phyloP scores from a whole-genome alignment of 2,113 vertebrate genomes.

The Hippocampus mohnikei region DNA sequence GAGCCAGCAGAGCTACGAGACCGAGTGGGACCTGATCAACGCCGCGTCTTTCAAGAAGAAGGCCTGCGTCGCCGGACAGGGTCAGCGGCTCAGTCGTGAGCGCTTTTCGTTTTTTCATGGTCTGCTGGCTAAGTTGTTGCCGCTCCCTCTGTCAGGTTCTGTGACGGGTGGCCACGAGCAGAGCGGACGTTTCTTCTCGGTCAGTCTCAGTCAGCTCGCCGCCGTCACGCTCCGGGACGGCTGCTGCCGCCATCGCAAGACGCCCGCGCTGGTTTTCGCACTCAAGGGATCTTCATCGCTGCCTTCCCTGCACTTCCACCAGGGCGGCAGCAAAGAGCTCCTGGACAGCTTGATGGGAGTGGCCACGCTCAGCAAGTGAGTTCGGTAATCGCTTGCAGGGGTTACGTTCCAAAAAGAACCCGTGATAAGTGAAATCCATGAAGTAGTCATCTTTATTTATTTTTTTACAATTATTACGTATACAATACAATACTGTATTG shows the following conservation, averaged over 20 bases:
- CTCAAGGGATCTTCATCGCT: slow-evolving; percentile 81
- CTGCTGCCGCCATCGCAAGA: slow-evolving; percentile 72
- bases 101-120: background rate
- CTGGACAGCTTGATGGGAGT: slow-evolving; percentile 86
- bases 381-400: slow-evolving; percentile 20
- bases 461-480: too few relatives aligned
- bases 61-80: slow-evolving; percentile 77
- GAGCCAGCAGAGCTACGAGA: slow-evolving; percentile 84
- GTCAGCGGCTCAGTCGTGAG: slow-evolving; percentile 48
- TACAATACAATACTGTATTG: too few relatives aligned
- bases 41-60: slow-evolving; percentile 89
- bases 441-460: too few relatives aligned
- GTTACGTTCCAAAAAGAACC: too few relatives aligned
- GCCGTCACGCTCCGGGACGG: slow-evolving; percentile 85
- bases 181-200: slow-evolving; percentile 86
- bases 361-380: slow-evolving; percentile 85
- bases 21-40: slow-evolving; percentile 96
- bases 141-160: slow-evolving; percentile 44
- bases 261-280: slow-evolving; percentile 83
- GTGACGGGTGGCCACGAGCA: slow-evolving; percentile 62
- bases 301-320: slow-evolving; percentile 92
- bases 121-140: background rate
- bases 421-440: too few relatives aligned
- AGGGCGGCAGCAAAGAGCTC: slow-evolving; percentile 83
- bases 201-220: slow-evolving; percentile 84